Base-by-base conservation (phyloP, 2,888 invertebrate genomes). In the Phyllotreta striolata region DNA sequence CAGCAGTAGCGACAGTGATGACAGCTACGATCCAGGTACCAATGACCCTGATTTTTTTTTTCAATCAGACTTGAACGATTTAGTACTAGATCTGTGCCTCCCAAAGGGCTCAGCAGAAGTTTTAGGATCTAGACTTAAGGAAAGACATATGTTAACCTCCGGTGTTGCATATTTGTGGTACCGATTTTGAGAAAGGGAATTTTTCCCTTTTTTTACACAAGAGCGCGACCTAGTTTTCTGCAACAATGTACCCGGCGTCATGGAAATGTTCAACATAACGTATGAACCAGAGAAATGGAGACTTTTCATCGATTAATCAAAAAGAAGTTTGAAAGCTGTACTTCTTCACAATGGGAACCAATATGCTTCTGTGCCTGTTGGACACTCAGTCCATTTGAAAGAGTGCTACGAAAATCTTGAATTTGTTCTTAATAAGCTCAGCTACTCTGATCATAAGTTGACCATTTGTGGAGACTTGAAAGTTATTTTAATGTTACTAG, bases 281-380 rank as follows among this genome's bases (percentile, higher is more conserved):
- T 49, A 64, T 40, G 43, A 12, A 12, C 43, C 55, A n/a, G 43
- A 52, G n/a, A 55, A 57, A 8, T 65, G 58, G 54, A 12, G 65
- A 46, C 10, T 58, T 43, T 62, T 58, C 43, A 62, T 62, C 5
- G 62, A 65, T 35, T 47, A 34, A n/a, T 62, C 62, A 14, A 65
- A 65, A 52, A 57, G 35, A 34, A 65, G 57, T 49, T 40, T 62
- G 10, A 62, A 65, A 65, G 57, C 55, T n/a, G n/a, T n/a, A 37
- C 12, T 62, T 10, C 46, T 65, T n/a, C 54, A 61, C 39, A 61
- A 54, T 54, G n/a, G n/a, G 5, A 43, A 43, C 4, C 43, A 43
- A 6, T 10, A 4, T 43, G 9, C 43, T 43, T 43, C 43, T n/a
- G 43, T 43, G 43, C 43, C 12, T 43, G 43, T 4, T 43, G 4